phyloP scores from a whole-genome alignment of 1,140 invertebrate species.

The Bombus impatiens region DNA sequence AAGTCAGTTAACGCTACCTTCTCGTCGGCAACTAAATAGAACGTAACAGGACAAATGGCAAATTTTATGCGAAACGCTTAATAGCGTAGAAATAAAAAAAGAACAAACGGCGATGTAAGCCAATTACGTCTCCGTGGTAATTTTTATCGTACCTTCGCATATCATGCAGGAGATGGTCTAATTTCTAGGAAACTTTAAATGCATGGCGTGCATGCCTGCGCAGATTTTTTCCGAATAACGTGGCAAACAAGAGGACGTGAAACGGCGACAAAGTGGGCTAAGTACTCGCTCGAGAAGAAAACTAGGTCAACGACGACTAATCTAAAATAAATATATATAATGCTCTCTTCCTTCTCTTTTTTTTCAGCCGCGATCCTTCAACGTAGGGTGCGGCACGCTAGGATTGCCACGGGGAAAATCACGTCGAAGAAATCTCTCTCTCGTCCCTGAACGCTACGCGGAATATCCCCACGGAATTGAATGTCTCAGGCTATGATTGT shows the following conservation, averaged over 20 bases:
- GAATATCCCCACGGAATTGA: conserved; percentile 24
- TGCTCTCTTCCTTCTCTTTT: neutral
- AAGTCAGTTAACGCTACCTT: no score
- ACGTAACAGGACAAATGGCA: no score
- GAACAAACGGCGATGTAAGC: neutral
- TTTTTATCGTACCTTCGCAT: neutral
- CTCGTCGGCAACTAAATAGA: no score
- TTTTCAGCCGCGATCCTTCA: neutral
- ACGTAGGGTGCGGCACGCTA: neutral
- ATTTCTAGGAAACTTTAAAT: conserved; percentile 21
- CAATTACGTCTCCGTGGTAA: neutral
- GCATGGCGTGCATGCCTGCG: conserved; percentile 14
- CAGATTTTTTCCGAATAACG: conserved; percentile 29
- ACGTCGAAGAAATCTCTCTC: neutral
- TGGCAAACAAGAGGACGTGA: conserved; percentile 6
- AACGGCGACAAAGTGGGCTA: conserved; percentile 17
- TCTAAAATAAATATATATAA: conserved; percentile 48
- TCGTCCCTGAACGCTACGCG: neutral
- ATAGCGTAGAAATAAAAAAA: neutral
- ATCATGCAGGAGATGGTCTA: neutral
- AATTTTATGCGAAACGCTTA: no score
- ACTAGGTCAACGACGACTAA: conserved; percentile 40
- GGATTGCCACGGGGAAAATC: conserved; percentile 29
- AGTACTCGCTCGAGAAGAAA: conserved; percentile 1
- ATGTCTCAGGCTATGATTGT: conserved; percentile 83